Percentiles rank a stretch among this genome's conserved stretches.
phyloP scores from a whole-genome alignment of 2,113 vertebrate genomes.

The Nothoprocta pentlandii region DNA sequence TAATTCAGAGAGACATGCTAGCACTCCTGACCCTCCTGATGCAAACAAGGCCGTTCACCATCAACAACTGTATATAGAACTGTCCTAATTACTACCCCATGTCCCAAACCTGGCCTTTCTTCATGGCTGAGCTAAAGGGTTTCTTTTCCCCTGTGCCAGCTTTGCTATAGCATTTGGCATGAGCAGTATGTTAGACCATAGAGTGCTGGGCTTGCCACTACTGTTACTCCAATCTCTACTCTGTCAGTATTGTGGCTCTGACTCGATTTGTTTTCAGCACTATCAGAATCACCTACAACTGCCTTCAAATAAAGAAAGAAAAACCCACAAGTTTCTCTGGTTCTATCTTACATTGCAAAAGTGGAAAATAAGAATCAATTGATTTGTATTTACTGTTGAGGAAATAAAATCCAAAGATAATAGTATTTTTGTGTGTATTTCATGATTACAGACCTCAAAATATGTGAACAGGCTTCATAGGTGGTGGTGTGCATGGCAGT shows the following conservation, averaged over 20 bases:
- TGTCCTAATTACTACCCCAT: neutral
- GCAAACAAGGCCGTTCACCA: neutral
- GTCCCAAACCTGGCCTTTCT: neutral
- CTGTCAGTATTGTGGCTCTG: neutral
- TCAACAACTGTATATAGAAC: neutral
- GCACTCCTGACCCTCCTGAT: neutral
- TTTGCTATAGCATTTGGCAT: neutral
- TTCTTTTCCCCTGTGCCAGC: neutral
- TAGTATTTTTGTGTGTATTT: neutral
- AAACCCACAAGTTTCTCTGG: neutral
- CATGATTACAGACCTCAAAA: neutral
- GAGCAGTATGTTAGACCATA: neutral
- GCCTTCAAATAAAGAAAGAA: neutral
- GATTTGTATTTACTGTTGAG: neutral
- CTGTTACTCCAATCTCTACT: neutral
- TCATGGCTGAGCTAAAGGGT: neutral
- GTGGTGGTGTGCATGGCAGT: fast-evolving
- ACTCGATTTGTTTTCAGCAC: neutral
- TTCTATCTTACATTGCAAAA: neutral
- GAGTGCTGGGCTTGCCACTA: neutral
- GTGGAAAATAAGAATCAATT: neutral
- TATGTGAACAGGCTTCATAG: fast-evolving
- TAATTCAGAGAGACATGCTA: conserved; percentile 29
- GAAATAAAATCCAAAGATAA: neutral
- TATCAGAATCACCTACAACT: neutral